Evolutionary conservation across 2,113 vertebrate genomes (phyloP).

Genomic region (Eolophus roseicapilla): DNA sequence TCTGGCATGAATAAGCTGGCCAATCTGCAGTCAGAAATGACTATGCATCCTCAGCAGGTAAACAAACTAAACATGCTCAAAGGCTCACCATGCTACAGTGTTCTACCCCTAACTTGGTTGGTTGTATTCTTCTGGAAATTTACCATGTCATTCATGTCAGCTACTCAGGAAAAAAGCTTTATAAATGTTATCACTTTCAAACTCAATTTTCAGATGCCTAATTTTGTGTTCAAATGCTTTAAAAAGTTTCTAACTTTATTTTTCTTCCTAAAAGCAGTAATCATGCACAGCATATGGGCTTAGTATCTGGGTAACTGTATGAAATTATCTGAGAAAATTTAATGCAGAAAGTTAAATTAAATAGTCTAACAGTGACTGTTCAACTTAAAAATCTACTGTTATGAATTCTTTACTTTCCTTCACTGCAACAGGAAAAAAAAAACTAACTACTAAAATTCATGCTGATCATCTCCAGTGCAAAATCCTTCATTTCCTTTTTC

Average conservation of each 20-base stretch:
- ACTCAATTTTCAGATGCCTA: neutral
- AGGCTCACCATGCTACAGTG: neutral
- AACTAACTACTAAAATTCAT: neutral
- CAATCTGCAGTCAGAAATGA: neutral
- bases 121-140: neutral
- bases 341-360: neutral
- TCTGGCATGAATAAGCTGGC: neutral
- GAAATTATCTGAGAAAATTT: neutral
- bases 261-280: neutral
- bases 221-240: neutral
- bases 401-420: neutral
- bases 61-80: neutral
- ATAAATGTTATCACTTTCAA: neutral
- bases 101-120: neutral
- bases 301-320: neutral
- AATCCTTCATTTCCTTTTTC: neutral
- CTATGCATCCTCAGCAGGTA: neutral
- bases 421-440: neutral
- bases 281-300: neutral
- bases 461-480: neutral
- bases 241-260: neutral
- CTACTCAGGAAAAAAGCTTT: neutral
- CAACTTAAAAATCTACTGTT: neutral
- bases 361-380: neutral
- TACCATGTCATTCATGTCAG: neutral